Percentiles rank a stretch among this genome's conserved stretches.
Evolutionary conservation across 2,888 invertebrate species (phyloP).

Genomic region (Lingula anatina): DNA sequence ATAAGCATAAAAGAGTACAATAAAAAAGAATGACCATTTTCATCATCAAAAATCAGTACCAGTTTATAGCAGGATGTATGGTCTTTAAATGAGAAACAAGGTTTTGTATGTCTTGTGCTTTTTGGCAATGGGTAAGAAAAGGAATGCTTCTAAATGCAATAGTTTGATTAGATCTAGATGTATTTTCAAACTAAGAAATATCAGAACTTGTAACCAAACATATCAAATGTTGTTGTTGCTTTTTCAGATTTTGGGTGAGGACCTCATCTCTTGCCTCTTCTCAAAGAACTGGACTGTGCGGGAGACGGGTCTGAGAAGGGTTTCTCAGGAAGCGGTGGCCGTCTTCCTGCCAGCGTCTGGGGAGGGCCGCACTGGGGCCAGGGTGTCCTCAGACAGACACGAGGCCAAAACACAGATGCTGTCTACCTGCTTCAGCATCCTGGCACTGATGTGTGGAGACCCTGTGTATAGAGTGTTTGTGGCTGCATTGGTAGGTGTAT

Average conservation of each 20-base stretch:
- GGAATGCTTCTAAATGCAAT: too few species aligned
- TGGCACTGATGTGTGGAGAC: conserved; percentile 51
- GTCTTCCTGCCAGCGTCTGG: conserved; percentile 32
- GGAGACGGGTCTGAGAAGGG: conserved; percentile 46
- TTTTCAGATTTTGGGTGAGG: conserved; percentile 48
- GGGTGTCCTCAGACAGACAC: conserved; percentile 23
- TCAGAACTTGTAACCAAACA: too few species aligned
- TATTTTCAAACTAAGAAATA: too few species aligned
- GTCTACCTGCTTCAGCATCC: conserved; percentile 46
- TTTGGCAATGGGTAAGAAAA: too few species aligned
- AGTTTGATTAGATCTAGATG: too few species aligned
- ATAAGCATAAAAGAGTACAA: too few species aligned
- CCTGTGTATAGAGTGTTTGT: conserved; percentile 55
- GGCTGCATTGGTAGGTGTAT: conserved; percentile 48
- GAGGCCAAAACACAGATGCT: conserved; percentile 36
- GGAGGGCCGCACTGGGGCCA: conserved; percentile 31
- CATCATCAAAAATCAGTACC: too few species aligned
- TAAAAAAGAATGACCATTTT: too few species aligned
- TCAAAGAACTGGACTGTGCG: conserved; percentile 52
- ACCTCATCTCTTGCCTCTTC: conserved; percentile 51
- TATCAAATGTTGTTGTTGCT: background rate
- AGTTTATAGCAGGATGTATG: too few species aligned
- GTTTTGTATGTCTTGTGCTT: too few species aligned
- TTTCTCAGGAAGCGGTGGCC: conserved; percentile 38
- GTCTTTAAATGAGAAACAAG: too few species aligned